Conservation (phyloP, 2,113 vertebrate genomes). For the Gallinago jamesoni region DNA sequence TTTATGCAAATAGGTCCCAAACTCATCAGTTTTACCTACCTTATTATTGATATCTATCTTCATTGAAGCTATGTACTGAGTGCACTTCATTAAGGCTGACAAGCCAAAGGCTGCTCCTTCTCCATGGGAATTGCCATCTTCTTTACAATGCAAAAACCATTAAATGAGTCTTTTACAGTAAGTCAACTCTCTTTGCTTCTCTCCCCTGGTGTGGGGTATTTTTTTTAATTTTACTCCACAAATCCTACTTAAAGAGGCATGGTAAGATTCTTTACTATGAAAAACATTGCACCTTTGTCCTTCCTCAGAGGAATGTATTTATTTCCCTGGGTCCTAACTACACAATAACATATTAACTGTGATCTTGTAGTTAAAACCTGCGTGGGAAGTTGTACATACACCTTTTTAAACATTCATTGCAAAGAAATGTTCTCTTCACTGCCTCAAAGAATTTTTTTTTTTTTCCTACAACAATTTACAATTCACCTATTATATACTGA, state of each 20-base stretch:
- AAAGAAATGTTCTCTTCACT: background rate
- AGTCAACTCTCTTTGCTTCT: background rate
- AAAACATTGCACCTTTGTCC: background rate
- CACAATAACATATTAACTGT: background rate
- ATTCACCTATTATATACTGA: background rate
- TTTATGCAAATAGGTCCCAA: slow-evolving; percentile 58
- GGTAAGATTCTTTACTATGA: background rate
- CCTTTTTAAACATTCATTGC: background rate
- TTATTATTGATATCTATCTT: slow-evolving; percentile 57
- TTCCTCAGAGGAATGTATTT: background rate
- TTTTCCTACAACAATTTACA: background rate
- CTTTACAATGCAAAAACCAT: slow-evolving; percentile 45
- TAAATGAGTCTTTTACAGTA: slow-evolving; percentile 37
- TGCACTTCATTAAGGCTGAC: slow-evolving; percentile 44
- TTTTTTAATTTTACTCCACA: background rate
- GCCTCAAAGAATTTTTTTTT: background rate
- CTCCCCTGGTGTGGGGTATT: background rate
- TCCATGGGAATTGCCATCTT: slow-evolving; percentile 35
- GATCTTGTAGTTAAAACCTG: background rate
- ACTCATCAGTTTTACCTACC: slow-evolving; percentile 44
- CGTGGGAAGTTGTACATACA: background rate
- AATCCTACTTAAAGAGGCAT: slow-evolving; percentile 1
- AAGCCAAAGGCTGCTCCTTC: slow-evolving; percentile 34
- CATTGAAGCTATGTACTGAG: slow-evolving; percentile 1
- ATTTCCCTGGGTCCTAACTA: background rate